phyloP scores from a whole-genome alignment of 2,113 vertebrate genomes.

The Lontra canadensis region DNA sequence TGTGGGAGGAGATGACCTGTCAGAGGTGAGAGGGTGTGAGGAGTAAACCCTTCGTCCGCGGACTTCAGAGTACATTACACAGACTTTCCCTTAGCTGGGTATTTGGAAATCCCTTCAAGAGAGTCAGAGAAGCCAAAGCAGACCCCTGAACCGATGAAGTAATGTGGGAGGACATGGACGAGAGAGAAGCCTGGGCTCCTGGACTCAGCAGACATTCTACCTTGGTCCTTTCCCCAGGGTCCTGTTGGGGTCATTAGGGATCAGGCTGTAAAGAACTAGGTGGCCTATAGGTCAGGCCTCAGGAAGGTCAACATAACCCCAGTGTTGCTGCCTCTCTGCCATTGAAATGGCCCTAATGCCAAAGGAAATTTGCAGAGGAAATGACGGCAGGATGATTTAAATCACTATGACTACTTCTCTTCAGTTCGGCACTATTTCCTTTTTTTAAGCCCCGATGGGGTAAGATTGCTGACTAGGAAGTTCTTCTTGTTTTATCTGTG shows the following conservation, averaged over 20 bases:
- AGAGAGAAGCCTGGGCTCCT: neutral
- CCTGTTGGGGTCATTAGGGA: neutral
- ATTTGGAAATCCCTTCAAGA: slow-evolving; percentile 24
- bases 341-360: neutral
- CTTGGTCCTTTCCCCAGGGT: neutral
- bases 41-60: neutral
- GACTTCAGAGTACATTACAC: neutral
- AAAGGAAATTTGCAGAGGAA: neutral
- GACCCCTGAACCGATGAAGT: neutral
- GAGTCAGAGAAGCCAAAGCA: neutral
- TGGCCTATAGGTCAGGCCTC: neutral
- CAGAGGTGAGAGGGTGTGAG: neutral
- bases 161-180: neutral
- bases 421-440: neutral
- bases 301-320: neutral
- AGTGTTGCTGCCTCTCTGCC: neutral
- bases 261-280: neutral
- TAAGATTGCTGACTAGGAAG: neutral
- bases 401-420: neutral
- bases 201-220: neutral
- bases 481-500: neutral
- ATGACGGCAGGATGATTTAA: neutral
- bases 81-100: neutral
- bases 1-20: neutral
- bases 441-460: neutral